These are phyloP conservation scores for Champsocephalus esox DNA, from an alignment of 2,797 vertebrate species.

Conservation along the genomic window DNA sequence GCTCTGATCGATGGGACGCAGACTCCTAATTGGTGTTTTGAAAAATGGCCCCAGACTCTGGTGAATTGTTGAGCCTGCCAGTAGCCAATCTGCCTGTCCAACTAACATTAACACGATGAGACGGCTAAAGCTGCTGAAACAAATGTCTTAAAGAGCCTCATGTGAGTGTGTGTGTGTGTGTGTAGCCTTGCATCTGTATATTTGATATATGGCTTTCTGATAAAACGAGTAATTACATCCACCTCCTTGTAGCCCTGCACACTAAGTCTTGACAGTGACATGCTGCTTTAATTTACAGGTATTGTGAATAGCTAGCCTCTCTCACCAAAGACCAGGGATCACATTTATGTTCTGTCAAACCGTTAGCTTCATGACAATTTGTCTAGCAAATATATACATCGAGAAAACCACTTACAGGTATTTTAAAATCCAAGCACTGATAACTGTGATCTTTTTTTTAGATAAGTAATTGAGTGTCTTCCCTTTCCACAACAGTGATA, in stretches of 20 bases:
- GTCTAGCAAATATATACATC: slow-evolving; percentile 16
- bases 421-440: slow-evolving; percentile 29
- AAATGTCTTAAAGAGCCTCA: slow-evolving; percentile 45
- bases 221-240: slow-evolving; percentile 48
- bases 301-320: slow-evolving; percentile 20
- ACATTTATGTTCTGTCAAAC: slow-evolving; percentile 44
- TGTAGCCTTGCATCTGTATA: neutral
- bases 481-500: slow-evolving; percentile 18
- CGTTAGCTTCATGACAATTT: slow-evolving; percentile 33
- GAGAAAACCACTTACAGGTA: slow-evolving; percentile 11
- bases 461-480: slow-evolving; percentile 31
- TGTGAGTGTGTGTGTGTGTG: slow-evolving; percentile 6
- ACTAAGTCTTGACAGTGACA: slow-evolving; percentile 28
- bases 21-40: slow-evolving; percentile 71
- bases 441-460: slow-evolving; percentile 28
- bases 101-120: slow-evolving; percentile 64
- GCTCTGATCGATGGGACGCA: slow-evolving; percentile 70
- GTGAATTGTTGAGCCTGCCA: slow-evolving; percentile 65
- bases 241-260: slow-evolving; percentile 31
- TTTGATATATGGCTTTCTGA: slow-evolving; percentile 42
- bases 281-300: slow-evolving; percentile 42
- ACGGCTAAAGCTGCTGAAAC: slow-evolving; percentile 52
- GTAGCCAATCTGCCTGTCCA: slow-evolving; percentile 71
- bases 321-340: slow-evolving; percentile 18
- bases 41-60: slow-evolving; percentile 71